These are phyloP conservation scores for Mesoligia furuncula DNA, from an alignment of 2,888 invertebrate genomes.

Conservation along the genomic window DNA sequence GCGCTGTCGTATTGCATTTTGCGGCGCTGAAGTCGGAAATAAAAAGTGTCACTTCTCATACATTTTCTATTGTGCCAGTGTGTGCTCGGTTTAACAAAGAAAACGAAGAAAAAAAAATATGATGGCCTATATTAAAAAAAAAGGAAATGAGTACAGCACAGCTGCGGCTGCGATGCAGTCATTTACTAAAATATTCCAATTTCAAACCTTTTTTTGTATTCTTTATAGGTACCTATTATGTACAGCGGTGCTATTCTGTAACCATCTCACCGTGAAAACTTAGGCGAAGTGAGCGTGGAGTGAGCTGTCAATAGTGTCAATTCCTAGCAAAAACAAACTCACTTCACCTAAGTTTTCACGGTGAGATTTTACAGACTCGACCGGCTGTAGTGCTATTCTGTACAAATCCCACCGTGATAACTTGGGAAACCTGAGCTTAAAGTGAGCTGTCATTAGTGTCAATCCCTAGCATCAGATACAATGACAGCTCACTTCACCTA, in stretches of 20 bases:
- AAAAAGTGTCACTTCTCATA: constrained; percentile 40
- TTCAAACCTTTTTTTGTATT: constrained; percentile 8
- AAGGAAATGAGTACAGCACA: constrained; percentile 3
- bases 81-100: constrained; percentile 34
- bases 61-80: constrained; percentile 41
- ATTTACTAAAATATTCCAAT: constrained; percentile 29
- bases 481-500: no score
- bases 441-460: no score
- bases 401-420: no score
- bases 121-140: constrained; percentile 10
- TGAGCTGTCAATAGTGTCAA: no score
- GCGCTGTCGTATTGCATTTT: not conserved
- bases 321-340: no score
- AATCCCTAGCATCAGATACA: no score
- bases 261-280: no score
- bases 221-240: not conserved
- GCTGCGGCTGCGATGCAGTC: constrained; percentile 12
- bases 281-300: no score
- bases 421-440: no score
- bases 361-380: no score
- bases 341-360: no score
- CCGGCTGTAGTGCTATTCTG: no score
- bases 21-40: not conserved
- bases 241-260: not conserved
- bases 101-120: constrained; percentile 31